Evolutionary conservation across 2,797 vertebrate genomes (phyloP).

Genomic region (Fundulus diaphanus): DNA sequence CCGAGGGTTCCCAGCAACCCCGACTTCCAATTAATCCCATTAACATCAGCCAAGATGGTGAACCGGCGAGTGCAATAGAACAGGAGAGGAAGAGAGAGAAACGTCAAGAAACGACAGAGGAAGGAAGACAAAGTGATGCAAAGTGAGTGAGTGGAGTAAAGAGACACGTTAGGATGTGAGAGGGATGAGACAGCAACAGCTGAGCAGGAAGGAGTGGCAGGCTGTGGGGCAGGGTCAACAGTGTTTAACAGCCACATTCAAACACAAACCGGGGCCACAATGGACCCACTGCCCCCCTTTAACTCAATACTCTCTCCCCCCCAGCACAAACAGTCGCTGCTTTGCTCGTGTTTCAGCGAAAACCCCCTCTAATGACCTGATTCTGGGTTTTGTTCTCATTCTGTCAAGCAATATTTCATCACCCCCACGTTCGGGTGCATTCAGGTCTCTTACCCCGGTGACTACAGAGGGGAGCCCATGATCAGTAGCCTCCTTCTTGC

Average conservation of each 20-base stretch:
- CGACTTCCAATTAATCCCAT: constrained; percentile 67
- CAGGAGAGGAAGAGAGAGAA: background rate
- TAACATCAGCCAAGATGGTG: constrained; percentile 58
- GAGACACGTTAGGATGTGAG: constrained; percentile 16
- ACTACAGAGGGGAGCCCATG: constrained; percentile 72
- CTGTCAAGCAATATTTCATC: constrained; percentile 49
- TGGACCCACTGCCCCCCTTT: constrained; percentile 43
- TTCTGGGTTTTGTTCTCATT: constrained; percentile 51
- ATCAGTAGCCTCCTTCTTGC: constrained; percentile 57
- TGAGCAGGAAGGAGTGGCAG: constrained; percentile 46
- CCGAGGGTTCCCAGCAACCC: constrained; percentile 21
- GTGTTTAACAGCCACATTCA: constrained; percentile 40
- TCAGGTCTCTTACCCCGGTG: constrained; percentile 69
- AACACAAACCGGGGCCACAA: constrained; percentile 54
- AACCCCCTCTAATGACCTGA: constrained; percentile 12
- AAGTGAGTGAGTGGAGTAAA: constrained; percentile 6
- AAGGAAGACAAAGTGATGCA: constrained; percentile 19
- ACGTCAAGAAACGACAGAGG: background rate
- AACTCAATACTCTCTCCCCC: constrained; percentile 20
- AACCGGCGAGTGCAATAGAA: constrained; percentile 8
- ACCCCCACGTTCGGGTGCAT: constrained; percentile 38
- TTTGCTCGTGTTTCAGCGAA: background rate
- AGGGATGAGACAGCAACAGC: constrained; percentile 43
- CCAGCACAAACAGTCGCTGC: constrained; percentile 11
- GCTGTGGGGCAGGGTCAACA: constrained; percentile 52